A percentile compares a stretch with the other conserved stretches of the same genome.
These are phyloP conservation scores for Laticauda colubrina DNA, from an alignment of 2,113 vertebrate genomes.

Conservation along the genomic window DNA sequence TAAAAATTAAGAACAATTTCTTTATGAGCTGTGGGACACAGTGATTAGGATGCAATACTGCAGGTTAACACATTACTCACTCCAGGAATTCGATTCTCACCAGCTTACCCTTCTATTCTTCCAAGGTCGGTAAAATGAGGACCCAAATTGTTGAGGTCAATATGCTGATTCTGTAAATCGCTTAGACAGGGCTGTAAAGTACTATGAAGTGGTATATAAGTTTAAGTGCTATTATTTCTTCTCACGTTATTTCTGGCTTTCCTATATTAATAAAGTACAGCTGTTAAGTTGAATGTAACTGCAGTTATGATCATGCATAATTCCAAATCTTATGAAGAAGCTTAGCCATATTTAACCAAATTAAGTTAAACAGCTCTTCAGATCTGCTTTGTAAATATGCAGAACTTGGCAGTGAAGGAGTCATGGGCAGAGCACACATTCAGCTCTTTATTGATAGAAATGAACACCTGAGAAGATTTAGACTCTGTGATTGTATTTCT, in stretches of 20 bases:
- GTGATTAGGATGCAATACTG: background rate
- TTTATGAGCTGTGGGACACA: background rate
- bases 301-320: background rate
- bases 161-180: background rate
- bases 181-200: background rate
- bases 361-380: background rate
- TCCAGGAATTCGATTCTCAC: background rate
- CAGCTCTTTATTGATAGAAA: background rate
- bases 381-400: background rate
- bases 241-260: background rate
- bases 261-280: background rate
- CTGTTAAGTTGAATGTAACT: background rate
- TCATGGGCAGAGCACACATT: background rate
- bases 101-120: background rate
- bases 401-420: background rate
- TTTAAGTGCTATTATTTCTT: background rate
- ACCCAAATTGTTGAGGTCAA: background rate
- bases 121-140: background rate
- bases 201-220: background rate
- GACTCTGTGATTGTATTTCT: background rate
- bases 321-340: background rate
- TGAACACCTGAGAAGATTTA: background rate
- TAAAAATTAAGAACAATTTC: background rate
- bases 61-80: background rate
- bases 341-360: background rate